These are phyloP conservation scores for Onychomys torridus DNA, from an alignment of 2,797 vertebrate genomes.

Conservation along the genomic window DNA sequence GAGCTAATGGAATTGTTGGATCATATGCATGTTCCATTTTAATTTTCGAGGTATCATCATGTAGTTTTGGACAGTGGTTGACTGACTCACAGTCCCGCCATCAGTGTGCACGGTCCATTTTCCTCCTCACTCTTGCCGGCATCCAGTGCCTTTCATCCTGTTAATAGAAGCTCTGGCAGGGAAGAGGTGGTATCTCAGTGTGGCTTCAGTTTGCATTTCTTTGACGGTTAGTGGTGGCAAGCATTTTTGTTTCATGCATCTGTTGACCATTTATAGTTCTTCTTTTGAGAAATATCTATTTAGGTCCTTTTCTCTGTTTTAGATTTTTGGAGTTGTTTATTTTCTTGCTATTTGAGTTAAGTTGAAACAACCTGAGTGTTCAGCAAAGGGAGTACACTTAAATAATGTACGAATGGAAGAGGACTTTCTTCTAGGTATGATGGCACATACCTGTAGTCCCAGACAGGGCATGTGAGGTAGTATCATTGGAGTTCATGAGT, in stretches of 20 bases:
- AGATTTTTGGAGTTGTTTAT: not conserved
- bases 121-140: not conserved
- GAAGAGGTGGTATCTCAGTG: not conserved
- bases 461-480: not conserved
- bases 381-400: not conserved
- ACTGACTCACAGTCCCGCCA: not conserved
- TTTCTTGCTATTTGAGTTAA: not conserved
- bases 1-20: not conserved
- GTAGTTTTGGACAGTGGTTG: not conserved
- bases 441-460: not conserved
- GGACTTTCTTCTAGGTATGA: not conserved
- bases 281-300: not conserved
- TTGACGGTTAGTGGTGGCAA: not conserved
- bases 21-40: not conserved
- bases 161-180: not conserved
- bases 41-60: not conserved
- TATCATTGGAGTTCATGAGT: not conserved
- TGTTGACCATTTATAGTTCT: not conserved
- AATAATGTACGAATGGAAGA: not conserved
- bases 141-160: not conserved
- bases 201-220: not conserved
- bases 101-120: not conserved
- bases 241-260: not conserved
- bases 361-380: constrained; percentile 15
- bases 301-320: not conserved